Conservation (phyloP, 2,888 invertebrate species). For the Rotaria socialis region DNA sequence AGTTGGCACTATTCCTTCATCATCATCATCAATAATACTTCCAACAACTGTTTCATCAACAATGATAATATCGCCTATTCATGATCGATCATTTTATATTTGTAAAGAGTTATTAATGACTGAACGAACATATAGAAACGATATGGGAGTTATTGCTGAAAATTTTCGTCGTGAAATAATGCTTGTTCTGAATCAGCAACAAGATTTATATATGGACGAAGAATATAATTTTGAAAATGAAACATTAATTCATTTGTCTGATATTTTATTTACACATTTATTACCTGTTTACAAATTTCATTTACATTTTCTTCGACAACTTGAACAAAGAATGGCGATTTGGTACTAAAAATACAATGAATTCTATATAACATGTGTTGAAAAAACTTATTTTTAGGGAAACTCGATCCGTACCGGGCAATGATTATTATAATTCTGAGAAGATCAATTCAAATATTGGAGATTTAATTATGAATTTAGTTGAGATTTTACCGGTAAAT, state of each 20-base stretch:
- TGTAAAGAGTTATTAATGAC: slow-evolving; percentile 86
- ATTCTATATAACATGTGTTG: background rate
- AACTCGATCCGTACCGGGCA: slow-evolving; percentile 59
- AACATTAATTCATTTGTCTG: background rate
- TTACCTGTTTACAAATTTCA: slow-evolving; percentile 77
- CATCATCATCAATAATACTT: background rate
- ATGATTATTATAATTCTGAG: slow-evolving; percentile 68
- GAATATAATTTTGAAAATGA: slow-evolving; percentile 16
- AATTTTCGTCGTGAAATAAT: slow-evolving; percentile 29
- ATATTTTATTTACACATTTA: slow-evolving; percentile 54
- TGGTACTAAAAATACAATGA: slow-evolving; percentile 60
- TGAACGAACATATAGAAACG: slow-evolving; percentile 87
- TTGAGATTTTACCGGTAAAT: slow-evolving; percentile 27
- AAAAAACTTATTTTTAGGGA: slow-evolving; percentile 61
- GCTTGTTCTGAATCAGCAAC: background rate
- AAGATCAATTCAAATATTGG: slow-evolving; percentile 63
- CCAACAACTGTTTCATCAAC: slow-evolving; percentile 27
- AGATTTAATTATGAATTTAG: slow-evolving; percentile 33
- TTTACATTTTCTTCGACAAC: slow-evolving; percentile 72
- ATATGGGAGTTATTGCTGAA: slow-evolving; percentile 79
- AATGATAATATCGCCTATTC: background rate
- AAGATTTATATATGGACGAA: background rate
- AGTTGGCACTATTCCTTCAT: background rate
- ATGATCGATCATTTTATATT: slow-evolving; percentile 57
- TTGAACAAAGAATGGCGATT: slow-evolving; percentile 71